Evolutionary conservation across 2,797 vertebrate species (phyloP), one percentile per base, ranked within the genome.

Genomic region (Enteromius paludinosus): DNA sequence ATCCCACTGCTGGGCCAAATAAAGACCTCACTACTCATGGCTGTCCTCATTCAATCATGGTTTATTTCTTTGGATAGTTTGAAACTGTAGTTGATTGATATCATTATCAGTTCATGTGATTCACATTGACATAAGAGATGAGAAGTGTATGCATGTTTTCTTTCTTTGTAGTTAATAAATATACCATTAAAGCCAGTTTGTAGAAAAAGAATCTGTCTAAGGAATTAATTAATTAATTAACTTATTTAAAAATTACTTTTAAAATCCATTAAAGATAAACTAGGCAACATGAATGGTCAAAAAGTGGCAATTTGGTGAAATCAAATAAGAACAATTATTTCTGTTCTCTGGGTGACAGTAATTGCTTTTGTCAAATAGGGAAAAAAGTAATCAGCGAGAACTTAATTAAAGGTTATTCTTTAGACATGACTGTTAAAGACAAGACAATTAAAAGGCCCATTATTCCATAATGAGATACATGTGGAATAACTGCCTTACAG

Each of bases 321-420:
- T 88, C 71, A 90, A 87, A 92, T 90, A 88, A 87, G 88, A 92
- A 92, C 91, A 94, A 94, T 93, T 91, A 90, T 91, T 90, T 91
- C 87, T 87, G 86, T 88, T 89, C 89, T 89, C 87, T 92, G 92
- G 90, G 90, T 93, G 90, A 93, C 90, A 91, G 92, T 92, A 94
- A 93, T 93, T 94, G 91, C 89, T 90, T 91, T 89, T 88, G 90
- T 93, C 88, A 85, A 90, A 88, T 91, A 86, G 64, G 85, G 92
- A 92, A 93, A 92, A 90, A 87, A 83, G 74, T 90, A 92, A 94
- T 92, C 91, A 90, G 81, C 84, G 88, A 88, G 80, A 89, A 86
- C 88, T 93, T 94, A 92, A 94, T 94, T 93, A 94, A 92, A 92
- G 91, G 92, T 91, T 93, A 92, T 80, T 72, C 90, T 90, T 91